Evolutionary conservation across 2,797 vertebrate species (phyloP).

Genomic region (Peromyscus eremicus): DNA sequence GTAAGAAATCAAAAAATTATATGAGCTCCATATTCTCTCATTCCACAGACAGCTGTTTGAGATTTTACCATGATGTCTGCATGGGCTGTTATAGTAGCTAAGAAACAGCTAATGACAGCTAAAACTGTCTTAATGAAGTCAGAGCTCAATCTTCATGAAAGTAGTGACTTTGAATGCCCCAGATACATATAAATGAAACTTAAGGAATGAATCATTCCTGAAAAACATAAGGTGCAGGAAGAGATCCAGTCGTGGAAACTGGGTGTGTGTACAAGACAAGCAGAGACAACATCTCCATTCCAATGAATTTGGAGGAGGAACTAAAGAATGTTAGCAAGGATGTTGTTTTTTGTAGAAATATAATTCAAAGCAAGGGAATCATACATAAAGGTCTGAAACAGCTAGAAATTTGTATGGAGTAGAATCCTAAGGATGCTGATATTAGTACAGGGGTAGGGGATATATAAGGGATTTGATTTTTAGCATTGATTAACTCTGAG

Average conservation of each 20-base stretch:
- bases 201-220: background rate
- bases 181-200: background rate
- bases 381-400: background rate
- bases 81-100: background rate
- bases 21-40: background rate
- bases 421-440: background rate
- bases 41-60: background rate
- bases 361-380: background rate
- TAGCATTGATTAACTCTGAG: background rate
- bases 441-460: background rate
- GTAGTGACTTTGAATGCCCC: background rate
- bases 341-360: background rate
- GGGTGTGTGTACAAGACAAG: background rate
- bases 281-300: background rate
- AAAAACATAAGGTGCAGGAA: background rate
- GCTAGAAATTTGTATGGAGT: background rate
- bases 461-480: background rate
- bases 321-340: slow-evolving; percentile 28
- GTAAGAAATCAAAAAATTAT: background rate
- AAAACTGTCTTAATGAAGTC: background rate
- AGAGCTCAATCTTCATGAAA: background rate
- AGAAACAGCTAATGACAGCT: background rate
- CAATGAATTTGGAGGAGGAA: background rate
- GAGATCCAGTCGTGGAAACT: background rate
- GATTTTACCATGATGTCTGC: background rate